Evolutionary conservation across 2,888 invertebrate species (phyloP), one percentile per base, ranked within the genome.

Genomic region (Kryphioiulus occultus): DNA sequence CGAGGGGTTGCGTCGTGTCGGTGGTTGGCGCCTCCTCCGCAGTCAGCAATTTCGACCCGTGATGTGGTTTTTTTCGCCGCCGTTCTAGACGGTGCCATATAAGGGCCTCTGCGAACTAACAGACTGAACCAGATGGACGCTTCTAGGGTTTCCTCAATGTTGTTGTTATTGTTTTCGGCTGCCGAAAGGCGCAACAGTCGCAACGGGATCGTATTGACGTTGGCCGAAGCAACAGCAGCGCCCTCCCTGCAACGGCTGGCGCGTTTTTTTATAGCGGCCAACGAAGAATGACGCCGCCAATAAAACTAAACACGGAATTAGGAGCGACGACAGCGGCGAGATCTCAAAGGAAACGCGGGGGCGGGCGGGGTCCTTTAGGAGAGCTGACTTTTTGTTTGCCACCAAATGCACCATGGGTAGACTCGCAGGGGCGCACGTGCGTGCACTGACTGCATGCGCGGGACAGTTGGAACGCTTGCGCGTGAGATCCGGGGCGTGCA

Each of bases 141-240:
- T 5, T 59, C 59, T 59, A 59, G 59, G 59, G 59, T 59, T 59
- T 59, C 59, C 59, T 59, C 59, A 59, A 59, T 59, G 59, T 59
- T 59, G 59, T 59, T 59, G 59, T 59, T 59, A 59, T 59, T 59
- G 59, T 59, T 59, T 59, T 59, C 59, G 19, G 59, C n/a, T 35
- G 35, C 35, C 35, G 35, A 47, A 12, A 47, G 47, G 47, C 47
- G 17, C 35, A 47, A 17, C 47, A 47, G 47, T n/a, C 22, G 59
- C 59, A n/a, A n/a, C 59, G 3, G 3, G 17, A 47, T 12, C 59
- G n/a, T 59, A n/a, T n/a, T n/a, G 59, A n/a, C 59, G 59, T n/a
- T 59, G n/a, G 59, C 59, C 3, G 59, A n/a, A n/a, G 59, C 59
- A 59, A 44, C 44, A 59, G 59, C 59, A 59, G 59, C 59, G 59